phyloP scores from a whole-genome alignment of 2,888 invertebrate genomes.

The Scaeva pyrastri region DNA sequence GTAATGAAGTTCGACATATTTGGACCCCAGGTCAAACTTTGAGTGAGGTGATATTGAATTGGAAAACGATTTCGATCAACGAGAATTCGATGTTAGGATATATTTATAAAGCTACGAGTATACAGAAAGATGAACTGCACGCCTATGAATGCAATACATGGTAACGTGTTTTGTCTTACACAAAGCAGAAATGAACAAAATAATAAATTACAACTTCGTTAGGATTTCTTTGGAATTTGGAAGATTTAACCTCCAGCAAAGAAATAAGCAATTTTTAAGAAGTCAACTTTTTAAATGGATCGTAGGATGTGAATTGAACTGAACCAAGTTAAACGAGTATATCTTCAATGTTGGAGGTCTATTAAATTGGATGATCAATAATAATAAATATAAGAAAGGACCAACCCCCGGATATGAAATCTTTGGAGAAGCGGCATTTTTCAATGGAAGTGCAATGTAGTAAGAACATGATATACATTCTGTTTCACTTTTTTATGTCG shows the following conservation, averaged over 20 bases:
- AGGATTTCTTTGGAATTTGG: conserved; percentile 46
- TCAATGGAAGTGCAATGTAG: not conserved
- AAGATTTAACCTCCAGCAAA: conserved; percentile 44
- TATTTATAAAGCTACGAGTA: not conserved
- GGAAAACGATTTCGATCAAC: conserved; percentile 59
- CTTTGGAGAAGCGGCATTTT: conserved; percentile 9
- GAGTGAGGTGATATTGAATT: conserved; percentile 62
- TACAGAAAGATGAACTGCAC: not conserved
- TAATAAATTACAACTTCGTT: conserved; percentile 71
- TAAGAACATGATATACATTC: too few species aligned
- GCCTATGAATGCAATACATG: not conserved
- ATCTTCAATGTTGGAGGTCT: conserved; percentile 55
- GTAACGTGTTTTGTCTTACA: not conserved
- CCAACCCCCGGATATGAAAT: not conserved
- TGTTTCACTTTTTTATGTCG: too few species aligned
- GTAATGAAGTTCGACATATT: conserved; percentile 68
- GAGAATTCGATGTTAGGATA: too few species aligned
- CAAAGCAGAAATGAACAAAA: conserved; percentile 50
- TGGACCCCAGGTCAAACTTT: conserved; percentile 55
- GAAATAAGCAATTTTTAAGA: conserved; percentile 36
- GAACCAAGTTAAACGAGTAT: not conserved
- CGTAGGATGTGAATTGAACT: conserved; percentile 9
- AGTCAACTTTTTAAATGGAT: not conserved
- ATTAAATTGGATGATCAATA: conserved; percentile 61
- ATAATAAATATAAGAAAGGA: conserved; percentile 20